These are phyloP conservation scores for Cyanoliseus patagonus DNA, from an alignment of 2,113 vertebrate genomes.

Conservation along the genomic window DNA sequence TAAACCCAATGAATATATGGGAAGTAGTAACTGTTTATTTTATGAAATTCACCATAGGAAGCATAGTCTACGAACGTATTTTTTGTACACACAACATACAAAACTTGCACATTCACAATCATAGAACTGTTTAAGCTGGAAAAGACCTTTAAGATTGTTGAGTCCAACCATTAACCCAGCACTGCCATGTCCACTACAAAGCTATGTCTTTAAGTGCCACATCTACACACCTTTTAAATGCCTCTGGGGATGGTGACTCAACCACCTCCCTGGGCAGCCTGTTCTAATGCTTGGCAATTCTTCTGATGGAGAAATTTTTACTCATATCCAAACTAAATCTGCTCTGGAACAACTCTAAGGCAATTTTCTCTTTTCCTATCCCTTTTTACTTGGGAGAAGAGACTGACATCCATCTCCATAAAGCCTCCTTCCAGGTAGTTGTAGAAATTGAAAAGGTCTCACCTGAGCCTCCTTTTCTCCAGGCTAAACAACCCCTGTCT, in stretches of 20 bases:
- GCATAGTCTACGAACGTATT: background rate
- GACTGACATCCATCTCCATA: background rate
- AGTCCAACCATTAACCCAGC: background rate
- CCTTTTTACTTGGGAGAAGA: background rate
- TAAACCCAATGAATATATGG: background rate
- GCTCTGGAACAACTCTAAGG: background rate
- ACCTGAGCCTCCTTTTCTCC: background rate
- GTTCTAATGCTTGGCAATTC: background rate
- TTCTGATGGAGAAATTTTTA: background rate
- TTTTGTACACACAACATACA: background rate
- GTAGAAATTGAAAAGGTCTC: background rate
- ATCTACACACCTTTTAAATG: background rate
- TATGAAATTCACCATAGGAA: background rate
- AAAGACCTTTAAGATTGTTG: background rate
- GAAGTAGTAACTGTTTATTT: background rate
- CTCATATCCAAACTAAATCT: background rate
- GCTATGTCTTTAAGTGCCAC: background rate
- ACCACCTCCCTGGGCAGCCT: background rate
- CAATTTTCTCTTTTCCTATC: background rate
- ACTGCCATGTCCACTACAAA: background rate
- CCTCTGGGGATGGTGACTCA: background rate
- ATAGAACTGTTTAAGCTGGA: background rate
- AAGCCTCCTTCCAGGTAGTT: background rate
- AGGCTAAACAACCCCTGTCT: background rate
- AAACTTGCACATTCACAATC: background rate